A percentile compares a stretch with the other conserved stretches of the same genome.
Evolutionary conservation across 2,113 vertebrate genomes (phyloP).

Genomic region (Vicugna pacos): DNA sequence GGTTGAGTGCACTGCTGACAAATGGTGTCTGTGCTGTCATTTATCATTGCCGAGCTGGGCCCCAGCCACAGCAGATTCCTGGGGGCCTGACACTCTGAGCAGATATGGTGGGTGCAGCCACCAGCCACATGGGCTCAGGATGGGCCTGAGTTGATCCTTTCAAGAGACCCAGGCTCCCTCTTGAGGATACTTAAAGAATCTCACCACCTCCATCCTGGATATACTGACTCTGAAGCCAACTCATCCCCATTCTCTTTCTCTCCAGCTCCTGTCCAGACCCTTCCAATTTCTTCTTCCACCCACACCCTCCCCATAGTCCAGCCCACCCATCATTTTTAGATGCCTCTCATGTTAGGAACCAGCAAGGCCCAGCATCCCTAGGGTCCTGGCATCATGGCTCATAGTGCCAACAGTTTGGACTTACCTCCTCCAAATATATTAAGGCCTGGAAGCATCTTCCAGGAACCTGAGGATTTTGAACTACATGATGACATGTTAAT

Average conservation of each 20-base stretch:
- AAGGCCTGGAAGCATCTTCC: not conserved
- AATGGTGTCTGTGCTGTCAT: not conserved
- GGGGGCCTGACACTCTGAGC: not conserved
- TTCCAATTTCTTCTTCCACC: not conserved
- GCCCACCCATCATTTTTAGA: not conserved
- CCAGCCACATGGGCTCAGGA: not conserved
- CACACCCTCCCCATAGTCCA: not conserved
- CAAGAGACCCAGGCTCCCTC: slow-evolving; percentile 46
- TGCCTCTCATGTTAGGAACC: not conserved
- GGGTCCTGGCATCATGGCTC: not conserved
- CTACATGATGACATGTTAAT: not conserved
- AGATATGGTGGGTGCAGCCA: not conserved
- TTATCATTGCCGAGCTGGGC: not conserved
- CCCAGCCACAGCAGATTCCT: not conserved
- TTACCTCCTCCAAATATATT: not conserved
- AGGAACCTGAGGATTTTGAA: not conserved
- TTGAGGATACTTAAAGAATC: slow-evolving; percentile 24
- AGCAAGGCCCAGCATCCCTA: not conserved
- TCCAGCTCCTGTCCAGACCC: not conserved
- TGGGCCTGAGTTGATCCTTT: not conserved
- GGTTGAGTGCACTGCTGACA: too few relatives aligned
- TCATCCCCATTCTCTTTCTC: not conserved
- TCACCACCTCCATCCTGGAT: not conserved
- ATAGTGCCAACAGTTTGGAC: not conserved
- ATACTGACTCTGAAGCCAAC: rapidly evolving